Evolutionary conservation across 2,113 vertebrate species (phyloP), one percentile per base, ranked within the genome.

Genomic region (Orientallactaga bullata): DNA sequence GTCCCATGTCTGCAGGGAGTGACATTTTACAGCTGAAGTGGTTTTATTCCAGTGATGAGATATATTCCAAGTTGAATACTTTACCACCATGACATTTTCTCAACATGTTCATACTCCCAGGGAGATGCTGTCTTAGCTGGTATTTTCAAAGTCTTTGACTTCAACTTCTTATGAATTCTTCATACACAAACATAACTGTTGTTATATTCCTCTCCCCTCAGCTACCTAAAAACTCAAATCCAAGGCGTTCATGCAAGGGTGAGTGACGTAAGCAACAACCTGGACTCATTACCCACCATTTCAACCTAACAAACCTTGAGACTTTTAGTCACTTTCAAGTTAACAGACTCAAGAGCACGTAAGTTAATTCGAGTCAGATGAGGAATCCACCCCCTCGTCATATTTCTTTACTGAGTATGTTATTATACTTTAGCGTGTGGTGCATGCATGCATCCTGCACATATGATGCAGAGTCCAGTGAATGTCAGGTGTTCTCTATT

Each of bases 121-220:
- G 30, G 88, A 91, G 39, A 63, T 47, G 73, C 0, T 95, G 37
- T 30, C 21, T 82, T 39, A 78, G 12, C 35, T 85, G 92, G 17
- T 73, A 18, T 73, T 91, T 65, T 89, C 39, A 89, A 69, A 24
- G 7, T 88, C 51, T 89, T n/a, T 66, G 60, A 86, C 65, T 86
- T 88, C 5, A 73, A 85, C n/a, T 69, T 85, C 74, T 30, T 47
- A 37, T n/a, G 28, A 80, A 88, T 39, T 82, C 51, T 73, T 85
- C 21, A 39, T 9, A 65, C 2, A 85, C 28, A 30, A 93, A 72
- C 8, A 79, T 13, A 89, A 83, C 39, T 86, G 71, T 74, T 65
- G 78, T 24, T 51, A 58, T 3, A 23, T 3, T 88, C 8, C n/a
- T 65, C 61, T 94, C 12, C 11, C 23, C 42, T 28, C 7, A 6